Base-by-base conservation (phyloP, 1,140 invertebrate genomes). In the Nixonia krombeini region DNA sequence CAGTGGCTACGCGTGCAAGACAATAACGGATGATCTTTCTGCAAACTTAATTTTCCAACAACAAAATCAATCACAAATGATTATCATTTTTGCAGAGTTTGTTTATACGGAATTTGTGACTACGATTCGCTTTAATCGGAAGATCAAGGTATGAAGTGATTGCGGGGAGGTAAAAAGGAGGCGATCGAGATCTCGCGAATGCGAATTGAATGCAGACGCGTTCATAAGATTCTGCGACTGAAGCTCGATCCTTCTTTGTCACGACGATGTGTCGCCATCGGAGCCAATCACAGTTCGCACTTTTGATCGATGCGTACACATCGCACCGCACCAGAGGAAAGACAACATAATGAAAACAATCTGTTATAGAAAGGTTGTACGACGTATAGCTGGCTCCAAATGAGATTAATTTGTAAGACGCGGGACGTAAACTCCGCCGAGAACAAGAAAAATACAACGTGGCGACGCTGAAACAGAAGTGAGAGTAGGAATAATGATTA, bases 181-280 rank as follows among this genome's bases (percentile, higher is more conserved):
- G 44, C 40, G n/a, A n/a, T n/a, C 6, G 21, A 3, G 6, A 21
- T 21, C 21, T 21, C 6, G 25, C 25, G 25, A 58, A 47, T 23
- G 41, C 49, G 57, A 46, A 61, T 61, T 42, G 57, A 52, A 61
- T 61, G 12, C 37, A 10, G 35, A 52, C 40, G 35, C 31, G 40
- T 50, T 63, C 51, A 50, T 55, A 55, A 55, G 59, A 61, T 55
- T 63, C 44, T 55, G 29, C 29, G 28, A 63, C 44, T 44, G 50
- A 55, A 50, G 53, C 45, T 37, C 29, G 42, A 72, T 72, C 61
- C 52, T 61, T 72, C 70, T 68, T 65, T 68, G 70, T 72, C 70
- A 72, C 25, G 44, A 64, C 59, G 61, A 72, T 56, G 52, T 72
- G 70, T 72, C 69, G 62, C 53, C 56, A 38, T 61, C 44, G 37